phyloP scores from a whole-genome alignment of 2,888 invertebrate genomes.

The Incurvaria masculella region DNA sequence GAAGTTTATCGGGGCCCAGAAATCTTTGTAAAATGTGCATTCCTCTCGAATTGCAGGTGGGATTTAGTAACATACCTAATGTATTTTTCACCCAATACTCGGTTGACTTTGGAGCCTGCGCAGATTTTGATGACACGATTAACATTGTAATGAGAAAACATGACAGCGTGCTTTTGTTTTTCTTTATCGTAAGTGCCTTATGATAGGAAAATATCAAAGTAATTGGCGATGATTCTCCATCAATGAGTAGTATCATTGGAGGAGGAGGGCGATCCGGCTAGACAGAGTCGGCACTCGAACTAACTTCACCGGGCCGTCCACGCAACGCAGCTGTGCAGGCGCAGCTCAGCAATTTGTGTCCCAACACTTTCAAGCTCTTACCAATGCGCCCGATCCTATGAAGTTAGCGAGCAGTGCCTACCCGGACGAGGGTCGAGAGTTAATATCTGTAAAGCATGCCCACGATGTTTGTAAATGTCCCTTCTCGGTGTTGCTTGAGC shows the following conservation, averaged over 20 bases:
- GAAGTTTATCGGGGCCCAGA: background rate
- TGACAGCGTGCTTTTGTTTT: background rate
- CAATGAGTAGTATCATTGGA: constrained; percentile 2
- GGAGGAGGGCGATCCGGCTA: no score
- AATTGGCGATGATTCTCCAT: background rate
- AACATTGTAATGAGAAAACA: constrained; percentile 26
- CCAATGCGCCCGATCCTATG: no score
- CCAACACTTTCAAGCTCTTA: no score
- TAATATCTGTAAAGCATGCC: background rate
- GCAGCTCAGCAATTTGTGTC: no score
- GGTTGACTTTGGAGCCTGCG: constrained; percentile 42
- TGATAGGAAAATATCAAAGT: background rate
- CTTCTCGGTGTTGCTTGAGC: background rate
- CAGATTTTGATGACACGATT: constrained; percentile 44
- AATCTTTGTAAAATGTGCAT: background rate
- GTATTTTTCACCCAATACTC: constrained; percentile 59
- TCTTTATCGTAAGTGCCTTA: background rate
- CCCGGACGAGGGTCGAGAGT: no score
- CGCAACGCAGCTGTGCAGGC: no score
- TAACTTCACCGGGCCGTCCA: no score
- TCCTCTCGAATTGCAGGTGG: background rate
- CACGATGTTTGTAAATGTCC: background rate
- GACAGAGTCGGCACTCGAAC: no score
- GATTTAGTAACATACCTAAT: constrained; percentile 24
- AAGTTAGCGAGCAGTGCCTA: no score